Evolutionary conservation across 2,113 vertebrate species (phyloP).

Genomic region (Gnathonemus longibarbis): DNA sequence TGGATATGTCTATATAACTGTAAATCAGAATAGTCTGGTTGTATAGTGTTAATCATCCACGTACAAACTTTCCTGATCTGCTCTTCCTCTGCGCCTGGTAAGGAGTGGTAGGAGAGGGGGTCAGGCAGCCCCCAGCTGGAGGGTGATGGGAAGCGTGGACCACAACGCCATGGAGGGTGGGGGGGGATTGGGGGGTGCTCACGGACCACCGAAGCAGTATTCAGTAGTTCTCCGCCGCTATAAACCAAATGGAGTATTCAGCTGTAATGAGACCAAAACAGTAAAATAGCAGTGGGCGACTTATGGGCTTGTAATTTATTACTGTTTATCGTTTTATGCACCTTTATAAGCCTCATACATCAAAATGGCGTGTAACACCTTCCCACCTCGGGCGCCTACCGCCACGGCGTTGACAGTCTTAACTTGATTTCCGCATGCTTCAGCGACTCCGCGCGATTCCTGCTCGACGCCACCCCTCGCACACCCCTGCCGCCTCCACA

Average conservation of each 20-base stretch:
- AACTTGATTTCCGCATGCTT: neutral
- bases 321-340: neutral
- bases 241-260: constrained; percentile 1
- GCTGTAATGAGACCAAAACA: neutral
- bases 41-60: neutral
- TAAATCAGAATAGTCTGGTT: neutral
- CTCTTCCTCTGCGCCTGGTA: neutral
- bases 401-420: neutral
- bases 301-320: neutral
- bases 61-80: neutral
- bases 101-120: neutral
- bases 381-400: neutral
- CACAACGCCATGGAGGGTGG: neutral
- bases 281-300: neutral
- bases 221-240: neutral
- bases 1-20: neutral
- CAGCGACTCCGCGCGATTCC: neutral
- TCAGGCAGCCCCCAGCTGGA: neutral
- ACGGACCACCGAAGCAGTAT: neutral
- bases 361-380: neutral
- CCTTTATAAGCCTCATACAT: constrained; percentile 14
- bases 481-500: neutral
- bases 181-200: neutral
- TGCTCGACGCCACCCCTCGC: neutral
- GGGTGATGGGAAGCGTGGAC: neutral